phyloP scores from a whole-genome alignment of 2,113 vertebrate species.

The Ascaphus truei region DNA sequence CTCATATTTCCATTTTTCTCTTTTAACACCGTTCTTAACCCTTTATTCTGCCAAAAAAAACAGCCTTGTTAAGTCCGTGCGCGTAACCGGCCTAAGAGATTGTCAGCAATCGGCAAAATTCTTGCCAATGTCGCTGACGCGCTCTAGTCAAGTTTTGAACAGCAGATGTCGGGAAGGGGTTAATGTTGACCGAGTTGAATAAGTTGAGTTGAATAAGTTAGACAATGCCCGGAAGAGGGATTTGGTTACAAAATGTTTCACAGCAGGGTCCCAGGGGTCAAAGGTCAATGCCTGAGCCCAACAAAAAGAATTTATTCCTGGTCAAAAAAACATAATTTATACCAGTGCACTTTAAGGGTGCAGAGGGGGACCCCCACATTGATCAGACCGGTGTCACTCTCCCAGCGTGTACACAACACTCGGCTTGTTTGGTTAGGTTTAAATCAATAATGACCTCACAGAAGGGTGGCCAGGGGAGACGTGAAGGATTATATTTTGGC shows the following conservation, averaged over 20 bases:
- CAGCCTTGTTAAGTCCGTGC: too few relatives aligned
- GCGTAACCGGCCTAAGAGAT: too few relatives aligned
- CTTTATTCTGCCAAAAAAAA: too few relatives aligned
- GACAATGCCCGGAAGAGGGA: not conserved
- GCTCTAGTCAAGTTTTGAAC: too few relatives aligned
- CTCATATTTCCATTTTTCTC: too few relatives aligned
- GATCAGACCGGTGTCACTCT: conserved; percentile 23
- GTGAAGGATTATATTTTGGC: conserved; percentile 25
- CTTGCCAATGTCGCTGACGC: too few relatives aligned
- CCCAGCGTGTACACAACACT: conserved; percentile 1
- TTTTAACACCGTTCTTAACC: too few relatives aligned
- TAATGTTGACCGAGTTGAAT: too few relatives aligned
- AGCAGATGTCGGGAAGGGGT: too few relatives aligned
- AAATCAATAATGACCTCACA: conserved; percentile 26
- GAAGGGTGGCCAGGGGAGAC: not conserved
- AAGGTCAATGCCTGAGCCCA: not conserved
- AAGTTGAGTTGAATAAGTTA: too few relatives aligned
- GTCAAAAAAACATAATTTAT: conserved; percentile 11
- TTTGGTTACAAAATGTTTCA: conserved; percentile 23
- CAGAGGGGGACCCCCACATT: conserved; percentile 11
- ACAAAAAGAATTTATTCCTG: not conserved
- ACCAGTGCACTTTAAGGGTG: not conserved
- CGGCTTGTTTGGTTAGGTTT: conserved; percentile 23
- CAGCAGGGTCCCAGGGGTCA: conserved; percentile 9
- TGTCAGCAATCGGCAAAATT: too few relatives aligned